Evolutionary conservation across 2,888 invertebrate species (phyloP), one percentile per base, ranked within the genome.

Genomic region (Electrophaes corylata): DNA sequence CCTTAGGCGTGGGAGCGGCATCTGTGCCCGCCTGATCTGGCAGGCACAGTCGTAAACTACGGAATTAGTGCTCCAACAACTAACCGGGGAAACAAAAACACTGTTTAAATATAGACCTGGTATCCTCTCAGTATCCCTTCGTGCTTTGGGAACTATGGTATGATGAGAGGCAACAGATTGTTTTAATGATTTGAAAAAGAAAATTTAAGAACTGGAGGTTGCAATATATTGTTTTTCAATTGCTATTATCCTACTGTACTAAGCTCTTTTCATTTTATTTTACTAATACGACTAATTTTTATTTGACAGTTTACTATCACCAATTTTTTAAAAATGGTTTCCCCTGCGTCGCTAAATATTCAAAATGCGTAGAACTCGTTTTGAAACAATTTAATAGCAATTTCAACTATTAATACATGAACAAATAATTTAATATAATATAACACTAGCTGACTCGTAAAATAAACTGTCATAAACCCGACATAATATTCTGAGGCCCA

Each of bases 1-100:
- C 76, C 70, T 70, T 64, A 55, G 78, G 84, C 87, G 88, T 88
- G 88, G 88, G 88, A 86, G 82, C 77, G 81, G 81, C 84, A 86
- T 88, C 86, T 86, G 86, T 84, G 72, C 71, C 78, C 76, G 75
- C 72, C 72, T 75, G 81, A 75, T 81, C 84, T 81, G 84, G 80
- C 79, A 73, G 70, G 64, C 73, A 65, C 62, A 75, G 80, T 88
- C 91, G 87, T 91, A 88, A 91, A 91, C 84, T 79, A 79, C 84
- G 73, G 81, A 88, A 87, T 90, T 88, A 88, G 88, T 83, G 76
- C 83, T 79, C 77, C 76, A 75, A 78, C 69, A 72, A 78, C 80
- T 79, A 80, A 82, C 81, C 75, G 78, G 78, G 77, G 78, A 76
- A 84, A 80, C 84, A 84, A 87, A 84, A 84, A 83, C 79, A 73